Evolutionary conservation across 1,140 invertebrate genomes (phyloP).

Genomic region (Megalopta genalis): DNA sequence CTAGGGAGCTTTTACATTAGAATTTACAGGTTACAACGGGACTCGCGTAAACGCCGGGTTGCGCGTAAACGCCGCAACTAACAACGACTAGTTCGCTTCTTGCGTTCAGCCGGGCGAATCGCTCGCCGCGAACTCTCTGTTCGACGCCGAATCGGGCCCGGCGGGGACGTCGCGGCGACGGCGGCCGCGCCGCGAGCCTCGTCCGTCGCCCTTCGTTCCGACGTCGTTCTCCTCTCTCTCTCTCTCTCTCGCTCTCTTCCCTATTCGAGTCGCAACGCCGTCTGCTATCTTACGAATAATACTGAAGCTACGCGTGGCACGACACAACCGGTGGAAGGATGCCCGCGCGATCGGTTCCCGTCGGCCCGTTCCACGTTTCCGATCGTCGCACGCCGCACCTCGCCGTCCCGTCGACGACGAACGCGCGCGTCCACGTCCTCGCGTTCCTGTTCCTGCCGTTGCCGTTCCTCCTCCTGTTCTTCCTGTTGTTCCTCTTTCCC

Average conservation of each 20-base stretch:
- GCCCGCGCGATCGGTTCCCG: too few species aligned
- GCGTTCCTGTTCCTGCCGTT: too few species aligned
- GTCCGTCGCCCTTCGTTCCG: neutral
- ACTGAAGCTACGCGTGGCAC: conserved; percentile 62
- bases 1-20: conserved; percentile 50
- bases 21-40: conserved; percentile 58
- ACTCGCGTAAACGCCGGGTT: conserved; percentile 24
- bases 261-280: conserved; percentile 20
- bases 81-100: too few species aligned
- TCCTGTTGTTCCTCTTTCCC: neutral
- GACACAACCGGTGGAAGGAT: conserved; percentile 24
- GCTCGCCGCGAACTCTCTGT: too few species aligned
- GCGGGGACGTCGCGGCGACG: too few species aligned
- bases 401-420: neutral
- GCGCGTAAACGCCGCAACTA: too few species aligned
- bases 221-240: neutral
- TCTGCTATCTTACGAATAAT: conserved; percentile 58
- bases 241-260: too few species aligned
- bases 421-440: too few species aligned
- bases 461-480: neutral
- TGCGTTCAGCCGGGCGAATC: too few species aligned
- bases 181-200: neutral
- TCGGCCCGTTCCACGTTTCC: too few species aligned
- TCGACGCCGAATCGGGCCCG: too few species aligned
- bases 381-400: too few species aligned